Conservation (phyloP, 1,140 invertebrate genomes). For the Megalopta genalis region DNA sequence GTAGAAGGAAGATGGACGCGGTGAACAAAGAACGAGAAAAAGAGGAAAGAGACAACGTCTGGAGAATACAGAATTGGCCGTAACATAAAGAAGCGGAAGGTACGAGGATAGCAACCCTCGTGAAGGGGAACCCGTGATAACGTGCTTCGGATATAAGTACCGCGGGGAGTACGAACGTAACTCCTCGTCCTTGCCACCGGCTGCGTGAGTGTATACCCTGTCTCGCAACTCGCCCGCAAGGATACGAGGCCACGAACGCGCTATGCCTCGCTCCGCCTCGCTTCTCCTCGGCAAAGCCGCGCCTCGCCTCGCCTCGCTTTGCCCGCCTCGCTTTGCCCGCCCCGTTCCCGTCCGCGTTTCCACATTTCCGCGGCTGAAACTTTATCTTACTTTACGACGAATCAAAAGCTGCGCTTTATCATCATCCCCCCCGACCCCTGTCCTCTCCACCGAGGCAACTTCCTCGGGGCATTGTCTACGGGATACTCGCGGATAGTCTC, state of each 20-base stretch:
- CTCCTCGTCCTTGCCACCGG: constrained; percentile 21
- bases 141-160: constrained; percentile 58
- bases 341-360: neutral
- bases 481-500: neutral
- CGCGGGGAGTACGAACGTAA: constrained; percentile 34
- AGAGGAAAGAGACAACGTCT: constrained; percentile 43
- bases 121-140: constrained; percentile 55
- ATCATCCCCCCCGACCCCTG: constrained; percentile 6
- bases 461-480: neutral
- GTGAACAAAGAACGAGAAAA: constrained; percentile 18
- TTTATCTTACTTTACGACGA: constrained; percentile 40
- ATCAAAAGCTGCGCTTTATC: constrained; percentile 37
- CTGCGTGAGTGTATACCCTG: constrained; percentile 14
- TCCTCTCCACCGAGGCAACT: constrained; percentile 1
- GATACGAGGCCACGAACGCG: constrained; percentile 2
- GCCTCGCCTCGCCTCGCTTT: neutral
- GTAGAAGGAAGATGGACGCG: neutral
- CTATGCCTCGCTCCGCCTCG: too few relatives aligned
- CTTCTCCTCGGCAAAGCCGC: too few relatives aligned
- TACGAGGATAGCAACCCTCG: constrained; percentile 53
- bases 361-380: constrained; percentile 30
- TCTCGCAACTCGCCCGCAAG: constrained; percentile 10
- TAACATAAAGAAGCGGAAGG: constrained; percentile 63
- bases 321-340: too few relatives aligned
- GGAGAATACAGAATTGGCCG: constrained; percentile 58